Conservation (phyloP, 1,140 invertebrate genomes). For the Caenorhabditis brenneri region DNA sequence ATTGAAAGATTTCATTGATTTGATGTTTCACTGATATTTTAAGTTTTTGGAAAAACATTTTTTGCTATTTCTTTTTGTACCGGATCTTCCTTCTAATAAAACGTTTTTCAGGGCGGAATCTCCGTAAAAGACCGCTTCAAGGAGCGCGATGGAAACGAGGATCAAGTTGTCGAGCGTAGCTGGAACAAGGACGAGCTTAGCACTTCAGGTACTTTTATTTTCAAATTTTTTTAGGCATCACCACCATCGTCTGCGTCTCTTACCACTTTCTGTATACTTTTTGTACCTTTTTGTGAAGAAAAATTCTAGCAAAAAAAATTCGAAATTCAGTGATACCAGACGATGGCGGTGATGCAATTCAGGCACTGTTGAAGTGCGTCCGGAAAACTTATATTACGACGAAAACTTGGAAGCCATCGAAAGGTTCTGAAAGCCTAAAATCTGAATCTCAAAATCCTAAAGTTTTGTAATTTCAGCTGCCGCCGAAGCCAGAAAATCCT, state of each 20-base stretch:
- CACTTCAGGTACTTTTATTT: constrained; percentile 52
- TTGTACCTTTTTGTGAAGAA: background rate
- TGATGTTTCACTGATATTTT: too few relatives aligned
- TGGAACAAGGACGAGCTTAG: constrained; percentile 53
- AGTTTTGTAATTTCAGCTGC: too few relatives aligned
- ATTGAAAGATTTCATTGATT: too few relatives aligned
- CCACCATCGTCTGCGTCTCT: constrained; percentile 20
- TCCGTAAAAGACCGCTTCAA: constrained; percentile 59
- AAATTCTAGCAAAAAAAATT: background rate
- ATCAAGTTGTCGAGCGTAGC: constrained; percentile 51
- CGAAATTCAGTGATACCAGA: constrained; percentile 10
- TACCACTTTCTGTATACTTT: background rate
- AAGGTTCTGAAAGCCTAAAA: too few relatives aligned
- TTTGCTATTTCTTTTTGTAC: background rate
- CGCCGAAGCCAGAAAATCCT: constrained; percentile 65
- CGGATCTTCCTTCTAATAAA: too few relatives aligned
- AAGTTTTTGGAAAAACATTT: too few relatives aligned
- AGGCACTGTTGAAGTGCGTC: constrained; percentile 41
- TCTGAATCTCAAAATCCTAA: too few relatives aligned
- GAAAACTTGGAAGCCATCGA: background rate
- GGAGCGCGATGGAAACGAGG: constrained; percentile 43
- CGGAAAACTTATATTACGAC: constrained; percentile 40
- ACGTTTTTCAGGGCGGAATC: constrained; percentile 45
- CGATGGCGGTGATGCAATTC: constrained; percentile 35
- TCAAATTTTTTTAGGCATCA: too few relatives aligned